These are phyloP conservation scores for Aegithalos caudatus DNA, from an alignment of 2,113 vertebrate species.

Conservation along the genomic window DNA sequence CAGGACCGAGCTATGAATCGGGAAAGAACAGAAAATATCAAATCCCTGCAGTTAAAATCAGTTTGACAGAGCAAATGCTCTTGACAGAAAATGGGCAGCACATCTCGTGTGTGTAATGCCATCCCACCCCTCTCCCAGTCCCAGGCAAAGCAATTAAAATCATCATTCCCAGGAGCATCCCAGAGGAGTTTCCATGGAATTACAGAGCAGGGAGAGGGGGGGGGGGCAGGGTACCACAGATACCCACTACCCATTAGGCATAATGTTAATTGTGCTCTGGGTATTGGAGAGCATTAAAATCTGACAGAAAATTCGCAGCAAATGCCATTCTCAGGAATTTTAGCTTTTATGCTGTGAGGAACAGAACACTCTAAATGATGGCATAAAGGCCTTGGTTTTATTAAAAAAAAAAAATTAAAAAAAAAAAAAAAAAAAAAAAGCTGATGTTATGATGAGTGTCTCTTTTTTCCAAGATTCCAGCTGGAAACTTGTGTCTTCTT, in stretches of 20 bases:
- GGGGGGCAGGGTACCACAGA: neutral
- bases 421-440: neutral
- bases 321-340: slow-evolving; percentile 53
- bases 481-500: neutral
- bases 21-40: neutral
- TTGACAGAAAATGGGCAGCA: neutral
- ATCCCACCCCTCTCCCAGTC: neutral
- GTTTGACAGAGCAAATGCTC: neutral
- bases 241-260: slow-evolving; percentile 54
- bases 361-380: neutral
- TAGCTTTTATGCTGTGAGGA: slow-evolving; percentile 14
- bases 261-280: slow-evolving; percentile 48
- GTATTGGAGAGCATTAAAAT: slow-evolving; percentile 54
- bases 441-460: neutral
- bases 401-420: neutral
- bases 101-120: neutral
- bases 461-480: neutral
- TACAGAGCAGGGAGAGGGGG: neutral
- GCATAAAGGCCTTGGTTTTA: neutral
- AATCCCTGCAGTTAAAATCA: neutral
- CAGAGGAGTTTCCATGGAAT: slow-evolving; percentile 26
- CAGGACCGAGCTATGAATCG: neutral
- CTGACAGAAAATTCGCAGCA: slow-evolving; percentile 27
- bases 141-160: slow-evolving; percentile 49
- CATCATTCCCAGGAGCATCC: slow-evolving; percentile 4